These are phyloP conservation scores for Leguminivora glycinivorella DNA, from an alignment of 1,140 invertebrate genomes.

Conservation along the genomic window DNA sequence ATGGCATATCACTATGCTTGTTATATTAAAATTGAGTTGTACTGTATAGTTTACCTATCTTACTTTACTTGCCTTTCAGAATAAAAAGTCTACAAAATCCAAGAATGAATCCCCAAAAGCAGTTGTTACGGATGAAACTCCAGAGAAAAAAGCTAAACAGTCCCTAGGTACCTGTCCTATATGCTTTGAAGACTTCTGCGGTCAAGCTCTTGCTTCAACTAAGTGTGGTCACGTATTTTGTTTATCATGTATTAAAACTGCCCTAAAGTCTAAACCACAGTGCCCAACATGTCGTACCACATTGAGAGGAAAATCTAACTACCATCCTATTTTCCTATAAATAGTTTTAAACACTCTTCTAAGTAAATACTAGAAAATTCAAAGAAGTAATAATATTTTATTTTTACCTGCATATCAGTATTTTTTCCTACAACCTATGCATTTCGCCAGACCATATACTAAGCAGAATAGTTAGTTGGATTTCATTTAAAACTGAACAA, in stretches of 20 bases:
- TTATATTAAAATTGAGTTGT: too few relatives aligned
- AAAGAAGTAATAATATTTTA: too few relatives aligned
- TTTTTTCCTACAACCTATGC: too few relatives aligned
- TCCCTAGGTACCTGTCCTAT: conserved; percentile 54
- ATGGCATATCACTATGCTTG: too few relatives aligned
- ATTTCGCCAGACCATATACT: too few relatives aligned
- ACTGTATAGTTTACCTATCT: neutral
- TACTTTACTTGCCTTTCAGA: neutral
- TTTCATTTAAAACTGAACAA: too few relatives aligned
- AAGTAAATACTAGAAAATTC: neutral
- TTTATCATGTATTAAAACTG: conserved; percentile 46
- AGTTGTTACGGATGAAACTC: neutral
- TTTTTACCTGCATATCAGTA: too few relatives aligned
- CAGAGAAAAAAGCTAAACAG: neutral
- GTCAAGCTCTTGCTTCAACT: conserved; percentile 57
- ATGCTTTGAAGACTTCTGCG: conserved; percentile 58
- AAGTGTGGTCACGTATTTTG: conserved; percentile 70
- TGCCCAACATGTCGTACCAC: conserved; percentile 56
- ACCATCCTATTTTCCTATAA: conserved; percentile 57
- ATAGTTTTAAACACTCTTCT: conserved; percentile 29
- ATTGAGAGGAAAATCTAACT: conserved; percentile 50
- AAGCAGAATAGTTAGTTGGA: too few relatives aligned
- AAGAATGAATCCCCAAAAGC: neutral
- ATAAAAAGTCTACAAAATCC: neutral
- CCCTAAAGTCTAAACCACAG: conserved; percentile 43